Evolutionary conservation across 64 coral and sea anemone genomes (phyloP).

Genomic region (Stylophora pistillata): DNA sequence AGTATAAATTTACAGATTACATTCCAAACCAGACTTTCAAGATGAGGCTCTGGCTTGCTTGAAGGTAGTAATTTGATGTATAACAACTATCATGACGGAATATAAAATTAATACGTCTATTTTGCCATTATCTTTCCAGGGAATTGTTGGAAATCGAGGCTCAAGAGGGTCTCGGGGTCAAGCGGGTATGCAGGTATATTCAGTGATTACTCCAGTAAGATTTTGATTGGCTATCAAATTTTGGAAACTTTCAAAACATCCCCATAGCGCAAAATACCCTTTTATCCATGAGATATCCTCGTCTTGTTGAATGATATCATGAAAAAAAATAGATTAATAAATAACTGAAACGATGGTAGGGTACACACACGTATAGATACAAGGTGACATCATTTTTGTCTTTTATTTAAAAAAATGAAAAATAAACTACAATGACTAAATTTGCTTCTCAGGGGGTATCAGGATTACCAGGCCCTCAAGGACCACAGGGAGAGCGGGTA

Average conservation of each 20-base stretch:
- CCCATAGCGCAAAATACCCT: too few species aligned
- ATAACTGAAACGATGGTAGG: too few species aligned
- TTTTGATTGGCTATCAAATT: too few species aligned
- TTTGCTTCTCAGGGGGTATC: not conserved
- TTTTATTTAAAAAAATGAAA: not conserved
- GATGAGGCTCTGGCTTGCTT: too few species aligned
- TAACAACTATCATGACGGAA: not conserved
- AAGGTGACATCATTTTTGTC: too few species aligned
- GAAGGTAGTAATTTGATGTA: too few species aligned
- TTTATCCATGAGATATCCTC: too few species aligned
- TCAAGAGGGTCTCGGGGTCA: not conserved
- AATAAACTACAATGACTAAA: not conserved
- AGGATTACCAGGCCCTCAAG: not conserved
- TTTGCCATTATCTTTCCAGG: not conserved
- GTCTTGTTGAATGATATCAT: too few species aligned
- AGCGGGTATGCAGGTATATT: not conserved
- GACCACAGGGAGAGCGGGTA: not conserved
- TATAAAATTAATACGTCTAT: not conserved
- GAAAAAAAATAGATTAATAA: too few species aligned
- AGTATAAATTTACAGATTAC: not conserved
- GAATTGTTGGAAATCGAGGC: constrained; percentile 32
- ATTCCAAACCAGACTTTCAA: not conserved
- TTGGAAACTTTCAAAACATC: too few species aligned
- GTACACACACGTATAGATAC: too few species aligned
- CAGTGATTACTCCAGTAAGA: too few species aligned